These are phyloP conservation scores for Erinaceus europaeus DNA, from an alignment of 2,113 vertebrate species.

Conservation along the genomic window DNA sequence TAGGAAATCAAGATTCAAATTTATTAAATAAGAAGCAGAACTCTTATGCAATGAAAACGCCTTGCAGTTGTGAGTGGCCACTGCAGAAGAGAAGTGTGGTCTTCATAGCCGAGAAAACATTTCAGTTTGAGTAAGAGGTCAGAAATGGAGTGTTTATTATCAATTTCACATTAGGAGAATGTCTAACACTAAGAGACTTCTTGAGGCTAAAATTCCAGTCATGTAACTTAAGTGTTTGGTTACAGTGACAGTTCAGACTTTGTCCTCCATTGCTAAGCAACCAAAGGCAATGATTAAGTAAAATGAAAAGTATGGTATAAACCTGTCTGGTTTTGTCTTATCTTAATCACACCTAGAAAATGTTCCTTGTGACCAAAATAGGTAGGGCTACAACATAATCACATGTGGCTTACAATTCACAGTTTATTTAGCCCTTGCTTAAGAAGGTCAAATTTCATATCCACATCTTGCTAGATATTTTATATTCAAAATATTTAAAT, in stretches of 20 bases:
- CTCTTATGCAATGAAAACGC: background rate
- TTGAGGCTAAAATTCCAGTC: slow-evolving; percentile 30
- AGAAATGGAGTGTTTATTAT: background rate
- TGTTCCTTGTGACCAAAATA: background rate
- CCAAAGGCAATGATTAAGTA: background rate
- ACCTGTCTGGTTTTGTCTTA: background rate
- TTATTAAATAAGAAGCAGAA: background rate
- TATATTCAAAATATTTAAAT: no score
- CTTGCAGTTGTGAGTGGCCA: background rate
- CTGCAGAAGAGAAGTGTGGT: background rate
- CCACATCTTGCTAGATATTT: background rate
- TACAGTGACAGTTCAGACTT: slow-evolving; percentile 22
- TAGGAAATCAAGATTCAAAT: background rate
- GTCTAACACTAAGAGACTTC: background rate
- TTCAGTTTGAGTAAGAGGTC: background rate
- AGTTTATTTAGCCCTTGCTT: slow-evolving; percentile 13
- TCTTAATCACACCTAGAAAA: background rate
- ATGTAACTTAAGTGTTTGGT: slow-evolving; percentile 8
- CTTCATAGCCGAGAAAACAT: background rate
- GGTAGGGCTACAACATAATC: background rate
- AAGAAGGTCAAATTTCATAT: background rate
- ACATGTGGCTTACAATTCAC: background rate
- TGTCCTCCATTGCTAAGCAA: slow-evolving; percentile 44
- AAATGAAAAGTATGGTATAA: background rate
- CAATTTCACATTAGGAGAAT: background rate